phyloP scores from a whole-genome alignment of 37 sponge, comb jelly and placozoan genomes.

The Aplysina aerophoba region DNA sequence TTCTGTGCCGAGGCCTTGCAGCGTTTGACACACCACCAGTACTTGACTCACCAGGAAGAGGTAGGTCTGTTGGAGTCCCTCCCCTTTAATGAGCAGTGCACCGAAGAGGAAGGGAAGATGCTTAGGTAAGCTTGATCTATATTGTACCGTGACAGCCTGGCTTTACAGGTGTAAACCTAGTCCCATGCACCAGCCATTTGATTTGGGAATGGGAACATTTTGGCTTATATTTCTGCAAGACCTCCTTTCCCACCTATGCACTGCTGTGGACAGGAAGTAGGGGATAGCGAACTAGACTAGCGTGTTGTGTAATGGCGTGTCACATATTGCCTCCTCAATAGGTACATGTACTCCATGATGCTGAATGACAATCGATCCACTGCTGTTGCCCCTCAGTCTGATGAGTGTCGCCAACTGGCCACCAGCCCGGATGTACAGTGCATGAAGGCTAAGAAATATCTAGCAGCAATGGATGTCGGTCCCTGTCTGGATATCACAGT shows the following conservation, averaged over 20 bases:
- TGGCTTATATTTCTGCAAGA: too few relatives aligned
- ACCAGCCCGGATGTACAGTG: constrained; percentile 51
- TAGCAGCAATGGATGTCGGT: constrained; percentile 48
- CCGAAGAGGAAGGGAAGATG: constrained; percentile 46
- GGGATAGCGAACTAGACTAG: background rate
- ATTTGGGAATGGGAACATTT: too few relatives aligned
- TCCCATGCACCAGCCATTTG: too few relatives aligned
- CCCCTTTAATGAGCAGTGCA: constrained; percentile 65
- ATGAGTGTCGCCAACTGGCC: constrained; percentile 7
- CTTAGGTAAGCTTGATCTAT: constrained; percentile 16
- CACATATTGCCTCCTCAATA: background rate
- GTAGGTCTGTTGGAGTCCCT: constrained; percentile 22
- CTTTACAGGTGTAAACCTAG: too few relatives aligned
- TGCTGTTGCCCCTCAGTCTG: background rate
- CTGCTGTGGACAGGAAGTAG: background rate
- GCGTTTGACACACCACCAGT: constrained; percentile 38
- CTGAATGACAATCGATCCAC: constrained; percentile 30
- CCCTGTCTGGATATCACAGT: constrained; percentile 61
- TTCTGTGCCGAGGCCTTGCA: constrained; percentile 78
- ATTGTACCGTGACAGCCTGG: too few relatives aligned
- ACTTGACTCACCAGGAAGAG: constrained; percentile 59
- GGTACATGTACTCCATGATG: constrained; percentile 51
- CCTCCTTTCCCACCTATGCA: too few relatives aligned
- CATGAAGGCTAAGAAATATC: constrained; percentile 29
- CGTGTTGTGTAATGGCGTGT: background rate